Evolutionary conservation across 2,113 vertebrate species (phyloP).

Genomic region (Pluvianellus socialis): DNA sequence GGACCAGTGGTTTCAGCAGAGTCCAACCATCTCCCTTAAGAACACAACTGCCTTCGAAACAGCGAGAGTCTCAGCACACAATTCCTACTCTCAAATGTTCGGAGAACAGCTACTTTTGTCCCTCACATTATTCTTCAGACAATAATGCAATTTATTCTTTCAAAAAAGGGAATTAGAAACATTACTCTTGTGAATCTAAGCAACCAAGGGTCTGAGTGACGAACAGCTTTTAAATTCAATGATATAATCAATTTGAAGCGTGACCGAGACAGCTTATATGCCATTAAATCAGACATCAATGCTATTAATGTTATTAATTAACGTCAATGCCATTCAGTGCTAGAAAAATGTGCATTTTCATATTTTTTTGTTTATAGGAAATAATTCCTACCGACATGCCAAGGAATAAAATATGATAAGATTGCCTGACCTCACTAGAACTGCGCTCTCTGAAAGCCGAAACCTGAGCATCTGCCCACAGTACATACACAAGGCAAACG

Average conservation of each 20-base stretch:
- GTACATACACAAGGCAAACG: neutral
- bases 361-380: neutral
- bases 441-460: neutral
- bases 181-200: neutral
- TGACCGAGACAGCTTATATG: neutral
- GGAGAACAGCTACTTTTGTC: neutral
- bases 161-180: neutral
- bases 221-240: neutral
- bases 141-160: neutral
- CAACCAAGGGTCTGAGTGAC: neutral
- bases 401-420: neutral
- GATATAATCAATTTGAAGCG: neutral
- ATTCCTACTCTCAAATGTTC: neutral
- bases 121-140: neutral
- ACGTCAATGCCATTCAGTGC: neutral
- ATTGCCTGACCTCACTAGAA: neutral
- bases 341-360: neutral
- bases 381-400: neutral
- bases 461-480: neutral
- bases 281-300: neutral
- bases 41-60: accelerated
- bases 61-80: neutral
- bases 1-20: neutral
- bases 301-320: neutral
- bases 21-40: neutral